phyloP scores from a whole-genome alignment of 2,888 invertebrate genomes.

The Phaonia tiefii region DNA sequence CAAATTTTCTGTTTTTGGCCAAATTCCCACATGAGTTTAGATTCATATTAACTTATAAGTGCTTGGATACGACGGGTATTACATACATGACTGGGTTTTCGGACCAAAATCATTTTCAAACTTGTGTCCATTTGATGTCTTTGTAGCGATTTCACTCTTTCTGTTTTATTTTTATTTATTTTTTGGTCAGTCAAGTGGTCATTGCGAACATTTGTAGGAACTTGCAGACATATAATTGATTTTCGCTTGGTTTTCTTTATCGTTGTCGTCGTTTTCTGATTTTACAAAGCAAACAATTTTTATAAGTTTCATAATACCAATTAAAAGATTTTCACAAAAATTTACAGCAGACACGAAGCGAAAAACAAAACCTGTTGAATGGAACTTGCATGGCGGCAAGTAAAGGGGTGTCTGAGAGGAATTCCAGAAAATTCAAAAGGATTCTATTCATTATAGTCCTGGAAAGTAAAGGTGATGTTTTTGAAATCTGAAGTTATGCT shows the following conservation, averaged over 20 bases:
- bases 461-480: too few relatives aligned
- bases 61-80: slow-evolving; percentile 41
- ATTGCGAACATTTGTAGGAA: background rate
- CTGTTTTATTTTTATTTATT: background rate
- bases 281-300: slow-evolving; percentile 17
- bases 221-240: slow-evolving; percentile 13
- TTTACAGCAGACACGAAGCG: background rate
- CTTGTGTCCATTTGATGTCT: background rate
- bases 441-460: too few relatives aligned
- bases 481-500: too few relatives aligned
- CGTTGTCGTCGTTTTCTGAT: slow-evolving; percentile 7
- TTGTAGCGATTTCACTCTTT: slow-evolving; percentile 5
- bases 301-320: slow-evolving; percentile 63
- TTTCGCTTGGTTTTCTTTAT: slow-evolving; percentile 9
- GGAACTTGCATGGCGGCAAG: too few relatives aligned
- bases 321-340: slow-evolving; percentile 63
- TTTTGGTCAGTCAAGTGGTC: slow-evolving; percentile 10
- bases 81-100: slow-evolving; percentile 54
- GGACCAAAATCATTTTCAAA: background rate
- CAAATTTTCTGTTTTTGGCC: slow-evolving; percentile 26
- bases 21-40: slow-evolving; percentile 67
- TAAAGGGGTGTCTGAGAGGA: too few relatives aligned
- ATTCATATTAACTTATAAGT: slow-evolving; percentile 63
- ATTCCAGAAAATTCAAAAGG: too few relatives aligned
- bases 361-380: slow-evolving; percentile 19